Percentiles rank a stretch among this genome's conserved stretches.
Conservation (phyloP, 2,113 vertebrate species). For the Puffinus mauretanicus region DNA sequence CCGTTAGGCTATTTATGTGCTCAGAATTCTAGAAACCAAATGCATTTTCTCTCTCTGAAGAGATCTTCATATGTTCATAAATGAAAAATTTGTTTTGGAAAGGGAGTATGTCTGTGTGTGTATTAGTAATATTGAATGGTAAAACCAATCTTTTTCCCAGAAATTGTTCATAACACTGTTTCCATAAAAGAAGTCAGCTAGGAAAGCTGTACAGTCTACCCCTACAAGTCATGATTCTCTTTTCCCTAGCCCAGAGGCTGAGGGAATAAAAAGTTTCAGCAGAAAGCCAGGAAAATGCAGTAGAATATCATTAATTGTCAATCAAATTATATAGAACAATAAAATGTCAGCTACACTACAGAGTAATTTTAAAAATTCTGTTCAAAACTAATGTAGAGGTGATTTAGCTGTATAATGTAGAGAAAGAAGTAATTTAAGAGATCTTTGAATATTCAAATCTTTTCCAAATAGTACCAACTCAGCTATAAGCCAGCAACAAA, state of each 20-base stretch:
- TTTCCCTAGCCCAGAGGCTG: not conserved
- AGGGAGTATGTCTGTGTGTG: not conserved
- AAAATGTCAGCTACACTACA: not conserved
- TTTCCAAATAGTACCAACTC: not conserved
- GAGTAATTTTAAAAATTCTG: not conserved
- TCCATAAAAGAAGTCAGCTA: not conserved
- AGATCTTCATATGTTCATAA: not conserved
- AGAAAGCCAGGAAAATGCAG: not conserved
- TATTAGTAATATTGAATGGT: not conserved
- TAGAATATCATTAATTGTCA: constrained; percentile 26
- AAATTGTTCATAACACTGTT: not conserved
- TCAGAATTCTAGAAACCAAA: not conserved
- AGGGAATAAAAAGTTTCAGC: not conserved
- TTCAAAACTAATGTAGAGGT: not conserved
- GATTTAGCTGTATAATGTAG: not conserved
- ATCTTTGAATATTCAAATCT: not conserved
- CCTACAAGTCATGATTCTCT: not conserved
- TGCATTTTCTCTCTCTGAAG: not conserved
- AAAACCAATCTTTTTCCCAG: not conserved
- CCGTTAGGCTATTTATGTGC: not conserved
- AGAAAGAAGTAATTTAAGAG: not conserved
- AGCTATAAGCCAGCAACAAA: not conserved
- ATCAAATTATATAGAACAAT: constrained; percentile 6
- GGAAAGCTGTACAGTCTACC: not conserved
- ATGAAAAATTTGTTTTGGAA: not conserved